A percentile compares a stretch with the other conserved stretches of the same genome.
These are phyloP conservation scores for Panagrolaimus sp. DNA, from an alignment of 1,140 invertebrate genomes.

Conservation along the genomic window DNA sequence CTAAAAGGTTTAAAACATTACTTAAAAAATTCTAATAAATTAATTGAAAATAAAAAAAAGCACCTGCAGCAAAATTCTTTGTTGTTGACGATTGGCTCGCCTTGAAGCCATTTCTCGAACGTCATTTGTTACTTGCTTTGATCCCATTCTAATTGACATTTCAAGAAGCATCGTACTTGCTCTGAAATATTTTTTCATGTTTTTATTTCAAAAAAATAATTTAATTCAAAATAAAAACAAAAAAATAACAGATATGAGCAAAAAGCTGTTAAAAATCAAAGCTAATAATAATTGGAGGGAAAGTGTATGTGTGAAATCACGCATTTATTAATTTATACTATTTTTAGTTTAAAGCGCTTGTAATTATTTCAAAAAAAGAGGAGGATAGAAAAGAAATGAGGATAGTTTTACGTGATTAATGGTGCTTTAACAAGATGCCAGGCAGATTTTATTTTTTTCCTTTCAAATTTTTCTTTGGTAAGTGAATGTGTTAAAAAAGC, in stretches of 20 bases:
- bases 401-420: no score
- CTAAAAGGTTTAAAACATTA: slow-evolving; percentile 30
- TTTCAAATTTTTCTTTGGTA: no score
- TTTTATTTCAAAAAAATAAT: not conserved
- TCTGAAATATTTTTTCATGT: slow-evolving; percentile 31
- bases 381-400: not conserved
- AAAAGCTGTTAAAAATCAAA: slow-evolving; percentile 13
- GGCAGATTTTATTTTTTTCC: no score
- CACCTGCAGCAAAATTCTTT: slow-evolving; percentile 56
- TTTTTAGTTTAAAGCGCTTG: not conserved
- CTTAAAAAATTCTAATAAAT: no score
- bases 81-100: slow-evolving; percentile 54
- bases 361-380: not conserved
- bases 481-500: slow-evolving; percentile 3
- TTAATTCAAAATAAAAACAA: not conserved
- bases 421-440: no score
- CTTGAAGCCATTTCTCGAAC: slow-evolving; percentile 51
- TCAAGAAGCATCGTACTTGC: slow-evolving; percentile 58
- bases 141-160: slow-evolving; percentile 59
- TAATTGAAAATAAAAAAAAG: not conserved
- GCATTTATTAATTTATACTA: not conserved
- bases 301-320: not conserved
- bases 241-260: not conserved
- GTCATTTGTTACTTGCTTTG: slow-evolving; percentile 49
- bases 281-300: not conserved